Evolutionary conservation across 2,888 invertebrate species (phyloP).

Genomic region (Oxycera nigricornis): DNA sequence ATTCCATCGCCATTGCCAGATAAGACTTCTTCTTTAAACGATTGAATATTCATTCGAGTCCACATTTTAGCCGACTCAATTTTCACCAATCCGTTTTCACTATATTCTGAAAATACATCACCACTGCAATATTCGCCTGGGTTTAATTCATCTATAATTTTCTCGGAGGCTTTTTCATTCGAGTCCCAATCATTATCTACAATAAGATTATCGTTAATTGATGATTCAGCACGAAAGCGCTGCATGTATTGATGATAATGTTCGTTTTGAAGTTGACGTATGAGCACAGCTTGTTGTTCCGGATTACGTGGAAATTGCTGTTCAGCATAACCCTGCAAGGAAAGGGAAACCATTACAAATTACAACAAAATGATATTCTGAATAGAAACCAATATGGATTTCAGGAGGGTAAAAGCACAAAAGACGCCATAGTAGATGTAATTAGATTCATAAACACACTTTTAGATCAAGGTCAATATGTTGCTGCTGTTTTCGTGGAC

Average conservation of each 20-base stretch:
- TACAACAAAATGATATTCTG: too few species aligned
- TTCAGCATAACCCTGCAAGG: constrained; percentile 78
- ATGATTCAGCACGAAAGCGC: constrained; percentile 71
- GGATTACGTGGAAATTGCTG: constrained; percentile 89
- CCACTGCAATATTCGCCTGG: constrained; percentile 51
- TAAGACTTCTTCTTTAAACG: constrained; percentile 89
- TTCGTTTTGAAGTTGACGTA: constrained; percentile 95
- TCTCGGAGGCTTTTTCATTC: constrained; percentile 15
- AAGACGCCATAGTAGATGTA: too few species aligned
- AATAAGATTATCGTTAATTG: background rate
- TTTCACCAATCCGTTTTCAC: constrained; percentile 53
- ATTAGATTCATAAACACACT: too few species aligned
- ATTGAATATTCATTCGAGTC: constrained; percentile 86
- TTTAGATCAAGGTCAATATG: too few species aligned
- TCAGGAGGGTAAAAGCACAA: too few species aligned
- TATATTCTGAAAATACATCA: constrained; percentile 47
- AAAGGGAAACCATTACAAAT: too few species aligned
- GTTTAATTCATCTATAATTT: constrained; percentile 37
- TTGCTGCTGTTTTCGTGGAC: too few species aligned
- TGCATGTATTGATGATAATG: constrained; percentile 99
- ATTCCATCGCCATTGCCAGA: constrained; percentile 84
- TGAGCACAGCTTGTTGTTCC: constrained; percentile 91
- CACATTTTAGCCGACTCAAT: constrained; percentile 90
- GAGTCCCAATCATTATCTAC: background rate
- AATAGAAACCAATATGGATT: too few species aligned